Conservation (phyloP, 2,113 vertebrate genomes). For the Fregetta grallaria region DNA sequence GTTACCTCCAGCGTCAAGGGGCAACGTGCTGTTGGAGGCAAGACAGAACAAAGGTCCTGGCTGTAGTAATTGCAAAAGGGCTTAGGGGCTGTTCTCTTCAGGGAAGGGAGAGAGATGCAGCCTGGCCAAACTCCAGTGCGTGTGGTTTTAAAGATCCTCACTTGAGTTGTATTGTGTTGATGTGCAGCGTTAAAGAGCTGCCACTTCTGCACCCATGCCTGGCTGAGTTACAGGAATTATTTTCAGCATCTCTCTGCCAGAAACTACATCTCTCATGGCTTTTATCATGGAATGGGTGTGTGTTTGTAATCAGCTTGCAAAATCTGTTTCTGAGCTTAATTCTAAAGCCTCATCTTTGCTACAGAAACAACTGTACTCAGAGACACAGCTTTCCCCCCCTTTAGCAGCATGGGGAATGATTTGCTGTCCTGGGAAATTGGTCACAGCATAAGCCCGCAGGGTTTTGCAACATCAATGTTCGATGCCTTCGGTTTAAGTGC, state of each 20-base stretch:
- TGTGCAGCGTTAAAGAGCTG: not conserved
- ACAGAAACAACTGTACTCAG: not conserved
- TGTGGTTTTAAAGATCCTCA: conserved; percentile 22
- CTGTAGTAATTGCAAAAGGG: not conserved
- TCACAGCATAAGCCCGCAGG: not conserved
- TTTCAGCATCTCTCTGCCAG: not conserved
- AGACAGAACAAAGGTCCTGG: conserved; percentile 52
- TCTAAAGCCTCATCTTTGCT: conserved; percentile 7
- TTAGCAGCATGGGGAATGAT: not conserved
- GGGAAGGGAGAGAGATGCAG: not conserved
- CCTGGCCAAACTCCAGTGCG: not conserved
- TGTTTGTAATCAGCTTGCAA: not conserved
- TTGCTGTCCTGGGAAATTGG: conserved; percentile 18
- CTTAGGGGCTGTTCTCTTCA: conserved; percentile 38
- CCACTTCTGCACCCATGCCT: conserved; percentile 25
- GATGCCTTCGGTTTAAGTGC: not conserved
- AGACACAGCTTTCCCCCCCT: not conserved
- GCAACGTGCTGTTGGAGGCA: conserved; percentile 27
- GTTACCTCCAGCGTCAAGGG: conserved; percentile 45
- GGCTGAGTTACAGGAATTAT: not conserved
- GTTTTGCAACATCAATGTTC: not conserved
- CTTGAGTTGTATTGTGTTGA: not conserved
- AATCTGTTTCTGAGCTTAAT: conserved; percentile 42
- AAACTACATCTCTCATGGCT: not conserved
- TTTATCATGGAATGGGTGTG: not conserved